A percentile compares a stretch with the other conserved stretches of the same genome.
Conservation (phyloP, 2,888 invertebrate genomes). For the Rhodophaea formosa region DNA sequence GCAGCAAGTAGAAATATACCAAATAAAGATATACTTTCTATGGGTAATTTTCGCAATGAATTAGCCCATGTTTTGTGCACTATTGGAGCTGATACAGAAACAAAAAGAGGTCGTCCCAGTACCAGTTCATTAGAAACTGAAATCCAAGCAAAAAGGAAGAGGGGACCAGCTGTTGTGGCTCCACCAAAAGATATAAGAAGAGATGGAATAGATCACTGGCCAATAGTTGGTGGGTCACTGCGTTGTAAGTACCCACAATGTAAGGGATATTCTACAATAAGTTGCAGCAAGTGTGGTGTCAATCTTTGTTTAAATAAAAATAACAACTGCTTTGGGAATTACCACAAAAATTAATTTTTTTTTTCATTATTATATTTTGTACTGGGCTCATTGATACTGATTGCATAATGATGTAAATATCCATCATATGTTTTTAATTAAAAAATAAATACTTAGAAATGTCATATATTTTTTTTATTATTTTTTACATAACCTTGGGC, state of each 20-base stretch:
- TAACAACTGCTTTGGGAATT: slow-evolving; percentile 28
- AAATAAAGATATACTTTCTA: slow-evolving; percentile 26
- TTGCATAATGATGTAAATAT: slow-evolving; percentile 25
- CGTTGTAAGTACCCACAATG: slow-evolving; percentile 32
- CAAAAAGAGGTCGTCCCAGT: slow-evolving; percentile 43
- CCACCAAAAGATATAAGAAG: slow-evolving; percentile 30
- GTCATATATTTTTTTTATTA: no score
- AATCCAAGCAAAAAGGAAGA: slow-evolving; percentile 33
- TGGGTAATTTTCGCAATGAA: slow-evolving; percentile 34
- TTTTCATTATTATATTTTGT: slow-evolving; percentile 22
- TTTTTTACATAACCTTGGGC: slow-evolving; percentile 1
- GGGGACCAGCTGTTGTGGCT: slow-evolving; percentile 29
- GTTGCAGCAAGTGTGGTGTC: slow-evolving; percentile 29
- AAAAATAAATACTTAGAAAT: not conserved
- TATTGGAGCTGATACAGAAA: slow-evolving; percentile 42
- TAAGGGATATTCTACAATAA: slow-evolving; percentile 30
- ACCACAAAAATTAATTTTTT: slow-evolving; percentile 23
- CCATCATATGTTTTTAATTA: slow-evolving; percentile 22
- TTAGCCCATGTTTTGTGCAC: slow-evolving; percentile 49
- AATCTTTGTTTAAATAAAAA: slow-evolving; percentile 31
- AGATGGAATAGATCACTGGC: slow-evolving; percentile 30
- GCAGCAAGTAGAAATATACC: slow-evolving; percentile 21
- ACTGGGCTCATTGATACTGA: slow-evolving; percentile 20
- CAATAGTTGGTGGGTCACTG: slow-evolving; percentile 28
- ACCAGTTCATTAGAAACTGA: slow-evolving; percentile 30